phyloP scores from a whole-genome alignment of 1,140 invertebrate species.

The Heliconius hewitsoni region DNA sequence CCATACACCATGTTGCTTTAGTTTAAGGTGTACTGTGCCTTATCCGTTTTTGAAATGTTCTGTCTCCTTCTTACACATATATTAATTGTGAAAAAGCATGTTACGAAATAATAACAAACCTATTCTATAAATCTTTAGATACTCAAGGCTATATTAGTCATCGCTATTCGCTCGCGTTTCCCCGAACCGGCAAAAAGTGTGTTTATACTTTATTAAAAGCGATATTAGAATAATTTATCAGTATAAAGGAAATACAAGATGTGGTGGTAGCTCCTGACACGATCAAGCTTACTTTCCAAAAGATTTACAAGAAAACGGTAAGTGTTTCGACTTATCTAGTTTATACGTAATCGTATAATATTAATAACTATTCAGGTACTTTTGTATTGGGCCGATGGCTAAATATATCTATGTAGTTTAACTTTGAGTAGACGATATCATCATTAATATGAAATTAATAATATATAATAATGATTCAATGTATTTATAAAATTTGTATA shows the following conservation, averaged over 20 bases:
- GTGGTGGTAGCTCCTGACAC: background rate
- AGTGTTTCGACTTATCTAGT: background rate
- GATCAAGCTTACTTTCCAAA: background rate
- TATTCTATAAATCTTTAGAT: background rate
- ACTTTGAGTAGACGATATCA: background rate
- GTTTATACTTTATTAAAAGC: background rate
- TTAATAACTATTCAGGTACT: background rate
- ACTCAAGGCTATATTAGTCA: background rate
- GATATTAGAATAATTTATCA: background rate
- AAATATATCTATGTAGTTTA: background rate
- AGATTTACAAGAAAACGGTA: background rate
- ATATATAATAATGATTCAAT: too few species aligned
- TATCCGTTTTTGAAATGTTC: background rate
- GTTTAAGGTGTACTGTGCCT: background rate
- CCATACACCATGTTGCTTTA: background rate
- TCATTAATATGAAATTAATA: background rate
- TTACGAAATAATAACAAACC: background rate
- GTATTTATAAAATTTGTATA: too few species aligned
- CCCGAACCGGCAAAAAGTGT: background rate
- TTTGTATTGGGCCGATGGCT: background rate
- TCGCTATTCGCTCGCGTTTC: background rate
- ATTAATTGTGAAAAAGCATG: background rate
- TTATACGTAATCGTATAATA: background rate
- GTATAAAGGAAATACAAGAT: background rate
- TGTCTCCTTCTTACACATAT: background rate